Conservation (phyloP, 2,113 vertebrate species). For the Zeus faber region DNA sequence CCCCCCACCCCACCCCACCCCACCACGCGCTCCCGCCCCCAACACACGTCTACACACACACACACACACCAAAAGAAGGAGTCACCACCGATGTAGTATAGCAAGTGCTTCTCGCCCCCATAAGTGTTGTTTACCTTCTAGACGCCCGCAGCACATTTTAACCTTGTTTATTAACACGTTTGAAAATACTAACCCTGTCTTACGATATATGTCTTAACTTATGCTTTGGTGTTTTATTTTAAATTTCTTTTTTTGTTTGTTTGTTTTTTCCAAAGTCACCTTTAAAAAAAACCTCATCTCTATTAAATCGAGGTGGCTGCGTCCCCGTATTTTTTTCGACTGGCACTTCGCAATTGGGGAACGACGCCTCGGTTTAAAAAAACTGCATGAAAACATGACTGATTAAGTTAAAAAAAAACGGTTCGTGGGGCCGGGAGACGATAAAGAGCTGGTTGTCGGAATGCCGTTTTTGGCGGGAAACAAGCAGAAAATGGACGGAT, state of each 20-base stretch:
- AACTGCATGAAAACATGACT: constrained; percentile 65
- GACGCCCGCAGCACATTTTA: constrained; percentile 35
- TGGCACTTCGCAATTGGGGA: constrained; percentile 14
- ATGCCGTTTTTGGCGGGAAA: too few species aligned
- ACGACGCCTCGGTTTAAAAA: constrained; percentile 63
- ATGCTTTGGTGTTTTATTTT: constrained; percentile 61
- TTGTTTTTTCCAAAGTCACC: constrained; percentile 56
- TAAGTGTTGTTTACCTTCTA: too few species aligned
- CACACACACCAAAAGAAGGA: constrained; percentile 14
- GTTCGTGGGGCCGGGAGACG: too few species aligned
- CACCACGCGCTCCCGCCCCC: too few species aligned
- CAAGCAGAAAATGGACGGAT: too few species aligned
- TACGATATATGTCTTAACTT: constrained; percentile 62
- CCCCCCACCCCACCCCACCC: too few species aligned
- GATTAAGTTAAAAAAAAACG: too few species aligned
- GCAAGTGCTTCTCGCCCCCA: constrained; percentile 37
- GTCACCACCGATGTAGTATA: constrained; percentile 14
- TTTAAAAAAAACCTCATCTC: constrained; percentile 52
- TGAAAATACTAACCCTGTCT: constrained; percentile 15
- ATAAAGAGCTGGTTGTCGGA: too few species aligned
- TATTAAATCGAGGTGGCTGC: constrained; percentile 56
- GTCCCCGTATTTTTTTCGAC: constrained; percentile 3
- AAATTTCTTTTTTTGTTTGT: constrained; percentile 53
- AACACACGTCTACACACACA: constrained; percentile 22
- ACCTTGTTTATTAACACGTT: too few species aligned